Evolutionary conservation across 2,888 invertebrate species (phyloP), one percentile per base, ranked within the genome.

Genomic region (Hypomecis atomaria): DNA sequence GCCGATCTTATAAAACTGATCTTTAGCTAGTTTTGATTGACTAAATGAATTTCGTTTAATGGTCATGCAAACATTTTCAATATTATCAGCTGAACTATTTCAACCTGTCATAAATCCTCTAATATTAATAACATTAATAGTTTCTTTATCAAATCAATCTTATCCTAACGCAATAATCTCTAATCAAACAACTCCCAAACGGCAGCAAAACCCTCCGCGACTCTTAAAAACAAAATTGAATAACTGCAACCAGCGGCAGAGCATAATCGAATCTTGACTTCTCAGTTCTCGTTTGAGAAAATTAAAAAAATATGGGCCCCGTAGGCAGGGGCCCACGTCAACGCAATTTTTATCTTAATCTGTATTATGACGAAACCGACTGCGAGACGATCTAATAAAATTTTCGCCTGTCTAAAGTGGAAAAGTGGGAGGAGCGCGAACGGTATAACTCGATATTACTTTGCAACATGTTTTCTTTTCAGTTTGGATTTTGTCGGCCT

Each of bases 261-360:
- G 84, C 88, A 56, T 72, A 91, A 91, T 90, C 88, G 88, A 91
- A 90, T 90, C 85, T 80, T 77, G 75, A 81, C 82, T 86, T 84
- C 82, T 81, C 85, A 81, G 82, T 86, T 84, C 82, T 81, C 85
- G 88, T 88, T 89, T 85, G 85, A 81, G 89, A 90, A 91, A 92
- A 91, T 90, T 89, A 90, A 92, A 92, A 91, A 92, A 88, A 90
- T 87, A 89, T 82, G 77, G 83, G 82, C 78, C 77, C 80, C 79
- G 77, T 74, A 74, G 71, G 75, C 78, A 76, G 79, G 77, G 6
- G 38, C 73, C 78, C 78, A 86, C 90, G 91, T 91, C 92, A 89
- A 83, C 83, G 81, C 89, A 90, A 91, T 90, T 90, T 89, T 87
- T 85, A 79, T 85, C 85, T 79, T 88, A 89, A 91, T 91, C 89